Conservation (phyloP, 2,113 vertebrate genomes). For the Nettapus auritus region DNA sequence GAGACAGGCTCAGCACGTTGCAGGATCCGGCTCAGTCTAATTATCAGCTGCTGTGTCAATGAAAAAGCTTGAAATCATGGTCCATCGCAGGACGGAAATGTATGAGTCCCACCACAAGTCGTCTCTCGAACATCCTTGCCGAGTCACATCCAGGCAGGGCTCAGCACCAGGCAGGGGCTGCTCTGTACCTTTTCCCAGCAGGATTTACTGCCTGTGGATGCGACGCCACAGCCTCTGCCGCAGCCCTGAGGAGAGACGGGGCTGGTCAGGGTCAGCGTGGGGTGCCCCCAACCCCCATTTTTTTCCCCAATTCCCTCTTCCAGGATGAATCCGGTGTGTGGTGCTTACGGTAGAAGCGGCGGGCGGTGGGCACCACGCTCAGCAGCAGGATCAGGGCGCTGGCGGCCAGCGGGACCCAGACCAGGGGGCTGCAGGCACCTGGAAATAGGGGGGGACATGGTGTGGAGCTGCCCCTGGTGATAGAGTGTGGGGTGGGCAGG, state of each 20-base stretch:
- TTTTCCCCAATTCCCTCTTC: too few species aligned
- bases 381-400: background rate
- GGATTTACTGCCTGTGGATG: background rate
- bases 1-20: background rate
- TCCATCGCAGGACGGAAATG: fast-evolving
- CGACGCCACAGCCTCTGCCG: constrained; percentile 40
- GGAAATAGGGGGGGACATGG: background rate
- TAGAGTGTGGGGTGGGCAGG: background rate
- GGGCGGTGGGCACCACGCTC: background rate
- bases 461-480: background rate
- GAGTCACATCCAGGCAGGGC: background rate
- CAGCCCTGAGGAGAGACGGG: background rate
- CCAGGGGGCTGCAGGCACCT: constrained; percentile 49
- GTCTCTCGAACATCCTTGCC: background rate
- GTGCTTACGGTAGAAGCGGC: constrained; percentile 32
- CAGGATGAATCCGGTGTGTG: too few species aligned
- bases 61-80: fast-evolving
- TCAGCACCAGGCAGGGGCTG: background rate
- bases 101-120: background rate
- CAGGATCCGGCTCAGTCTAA: background rate
- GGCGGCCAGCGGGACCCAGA: background rate
- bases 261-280: background rate
- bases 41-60: background rate
- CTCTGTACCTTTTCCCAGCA: background rate
- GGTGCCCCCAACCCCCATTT: background rate